Conservation (phyloP, 1,140 invertebrate species). For the Oncopodura yosiiana region DNA sequence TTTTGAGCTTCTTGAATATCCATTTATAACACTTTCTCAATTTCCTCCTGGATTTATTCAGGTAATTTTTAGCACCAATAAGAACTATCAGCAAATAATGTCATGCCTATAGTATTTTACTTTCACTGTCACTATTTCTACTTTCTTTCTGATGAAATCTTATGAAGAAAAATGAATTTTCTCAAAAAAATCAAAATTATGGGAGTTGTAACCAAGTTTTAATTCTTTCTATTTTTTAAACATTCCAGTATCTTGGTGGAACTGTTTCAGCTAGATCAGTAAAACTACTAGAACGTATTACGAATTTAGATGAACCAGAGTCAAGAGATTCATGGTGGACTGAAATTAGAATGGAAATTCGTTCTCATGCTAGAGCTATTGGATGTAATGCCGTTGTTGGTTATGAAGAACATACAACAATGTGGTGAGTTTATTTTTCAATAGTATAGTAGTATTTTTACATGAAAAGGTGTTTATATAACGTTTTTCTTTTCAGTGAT, state of each 20-base stretch:
- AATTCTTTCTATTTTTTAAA: conserved; percentile 2
- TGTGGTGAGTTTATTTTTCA: conserved; percentile 54
- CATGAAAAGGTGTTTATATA: background rate
- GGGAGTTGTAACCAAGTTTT: conserved; percentile 1
- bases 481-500: conserved; percentile 58
- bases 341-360: conserved; percentile 83
- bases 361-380: conserved; percentile 78
- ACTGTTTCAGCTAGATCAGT: conserved; percentile 76
- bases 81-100: too few relatives aligned
- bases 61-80: too few relatives aligned
- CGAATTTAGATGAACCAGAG: conserved; percentile 75
- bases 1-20: conserved; percentile 81
- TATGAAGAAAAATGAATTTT: background rate
- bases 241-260: conserved; percentile 50
- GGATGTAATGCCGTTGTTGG: conserved; percentile 89
- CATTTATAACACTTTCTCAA: conserved; percentile 85
- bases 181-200: background rate
- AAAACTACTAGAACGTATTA: conserved; percentile 72
- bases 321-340: conserved; percentile 90
- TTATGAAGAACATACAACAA: conserved; percentile 78
- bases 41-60: conserved; percentile 80
- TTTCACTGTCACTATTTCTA: background rate
- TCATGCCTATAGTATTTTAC: background rate
- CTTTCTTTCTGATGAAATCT: background rate
- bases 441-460: background rate